Conservation (phyloP, 2,113 vertebrate species). For the Chionomys nivalis region DNA sequence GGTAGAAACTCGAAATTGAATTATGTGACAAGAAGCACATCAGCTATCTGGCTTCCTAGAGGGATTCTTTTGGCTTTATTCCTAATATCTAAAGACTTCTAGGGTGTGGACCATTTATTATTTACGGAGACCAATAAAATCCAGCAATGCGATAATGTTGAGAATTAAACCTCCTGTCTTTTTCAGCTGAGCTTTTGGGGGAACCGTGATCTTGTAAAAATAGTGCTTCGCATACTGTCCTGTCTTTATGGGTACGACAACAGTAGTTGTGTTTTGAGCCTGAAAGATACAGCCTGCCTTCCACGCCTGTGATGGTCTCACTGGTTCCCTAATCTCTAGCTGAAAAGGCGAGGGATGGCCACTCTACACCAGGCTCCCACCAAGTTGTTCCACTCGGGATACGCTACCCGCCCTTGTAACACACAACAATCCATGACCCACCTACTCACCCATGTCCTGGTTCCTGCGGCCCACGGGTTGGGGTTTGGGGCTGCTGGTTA, state of each 20-base stretch:
- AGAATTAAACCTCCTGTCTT: neutral
- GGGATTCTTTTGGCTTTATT: slow-evolving; percentile 10
- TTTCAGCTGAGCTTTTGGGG: neutral
- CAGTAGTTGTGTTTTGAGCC: neutral
- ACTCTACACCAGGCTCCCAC: neutral
- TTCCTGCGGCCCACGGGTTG: slow-evolving; percentile 85
- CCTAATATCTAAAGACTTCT: slow-evolving; percentile 44
- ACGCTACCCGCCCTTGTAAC: neutral
- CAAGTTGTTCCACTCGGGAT: neutral
- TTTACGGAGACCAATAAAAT: neutral
- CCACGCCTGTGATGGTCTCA: neutral
- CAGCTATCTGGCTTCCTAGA: slow-evolving; percentile 8
- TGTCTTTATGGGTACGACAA: neutral
- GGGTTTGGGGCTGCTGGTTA: slow-evolving; percentile 80
- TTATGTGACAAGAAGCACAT: neutral
- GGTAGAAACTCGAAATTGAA: neutral
- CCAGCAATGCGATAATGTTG: neutral
- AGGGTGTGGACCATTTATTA: neutral
- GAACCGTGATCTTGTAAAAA: neutral
- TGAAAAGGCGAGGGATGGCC: neutral
- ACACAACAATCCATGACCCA: fast-evolving
- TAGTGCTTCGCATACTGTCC: neutral
- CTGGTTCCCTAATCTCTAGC: neutral
- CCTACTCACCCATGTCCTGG: slow-evolving; percentile 90
- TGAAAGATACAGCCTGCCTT: neutral